Percentiles rank a stretch among this genome's conserved stretches.
Evolutionary conservation across 2,888 invertebrate species (phyloP).

Genomic region (Apamea epomidion): DNA sequence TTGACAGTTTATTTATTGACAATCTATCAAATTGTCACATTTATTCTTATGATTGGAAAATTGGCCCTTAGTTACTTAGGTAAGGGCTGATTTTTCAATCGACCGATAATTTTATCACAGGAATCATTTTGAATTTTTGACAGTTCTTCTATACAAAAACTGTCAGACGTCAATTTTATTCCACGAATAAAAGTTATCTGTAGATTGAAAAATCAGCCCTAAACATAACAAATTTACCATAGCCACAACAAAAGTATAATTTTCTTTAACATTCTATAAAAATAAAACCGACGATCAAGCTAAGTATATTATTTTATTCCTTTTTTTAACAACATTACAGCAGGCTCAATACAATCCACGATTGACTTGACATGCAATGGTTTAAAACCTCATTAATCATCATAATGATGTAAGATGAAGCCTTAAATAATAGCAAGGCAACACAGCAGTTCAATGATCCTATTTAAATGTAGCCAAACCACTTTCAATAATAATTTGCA

Average conservation of each 20-base stretch:
- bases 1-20: background rate
- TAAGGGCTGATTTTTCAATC: no score
- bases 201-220: background rate
- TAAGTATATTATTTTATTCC: background rate
- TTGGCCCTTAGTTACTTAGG: background rate
- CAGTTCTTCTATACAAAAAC: no score
- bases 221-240: background rate
- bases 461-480: constrained; percentile 30
- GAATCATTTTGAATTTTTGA: no score
- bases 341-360: background rate
- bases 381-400: constrained; percentile 34
- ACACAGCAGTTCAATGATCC: constrained; percentile 19
- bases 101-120: no score
- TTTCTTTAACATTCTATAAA: background rate
- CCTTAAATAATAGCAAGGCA: background rate
- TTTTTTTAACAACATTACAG: background rate
- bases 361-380: constrained; percentile 1
- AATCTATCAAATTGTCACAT: background rate
- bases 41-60: background rate
- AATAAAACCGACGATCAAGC: background rate
- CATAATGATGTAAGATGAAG: constrained; percentile 1
- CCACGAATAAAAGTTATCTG: no score
- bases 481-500: constrained; percentile 29
- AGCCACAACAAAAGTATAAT: background rate
- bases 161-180: no score